Evolutionary conservation across 2,888 invertebrate species (phyloP), one percentile per base, ranked within the genome.

Genomic region (Blomia tropicalis): DNA sequence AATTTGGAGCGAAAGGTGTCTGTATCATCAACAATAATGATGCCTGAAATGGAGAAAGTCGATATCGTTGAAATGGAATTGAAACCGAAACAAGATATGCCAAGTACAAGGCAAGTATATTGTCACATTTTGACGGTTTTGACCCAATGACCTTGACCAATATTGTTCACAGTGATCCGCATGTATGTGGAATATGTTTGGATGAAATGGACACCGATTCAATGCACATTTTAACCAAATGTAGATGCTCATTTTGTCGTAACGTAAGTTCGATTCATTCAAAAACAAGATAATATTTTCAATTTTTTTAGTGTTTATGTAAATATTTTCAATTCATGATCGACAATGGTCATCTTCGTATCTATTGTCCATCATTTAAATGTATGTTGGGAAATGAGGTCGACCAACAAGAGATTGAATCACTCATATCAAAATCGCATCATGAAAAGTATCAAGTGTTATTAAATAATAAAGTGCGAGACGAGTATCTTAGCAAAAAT

Each of bases 281-380:
- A 4, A n/a, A 14, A 30, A 4, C 22, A 19, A 51, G 22, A n/a
- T 2, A n/a, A 2, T 4, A 17, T 51, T 51, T 17, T n/a, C 23
- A 56, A 3, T 56, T 54, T 54, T 54, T 19, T 19, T 14, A 56
- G 56, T 56, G 56, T 36, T 22, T 56, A 4, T 17, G 14, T 25
- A 2, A 29, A 19, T 56, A 56, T 25, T 56, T 56, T 36, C 56
- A 29, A 5, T 56, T 56, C 31, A 56, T 56, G 56, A 56, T 56
- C 56, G 56, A 56, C 29, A 56, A 56, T 56, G 56, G 56, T 23
- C 56, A 56, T 36, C 29, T 29, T 2, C 56, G 19, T 3, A 56
- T 56, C 31, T 56, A 4, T 11, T 56, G 56, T 56, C 56, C 56
- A n/a, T 56, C 56, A 22, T 36, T 19, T 36, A 31, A 36, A 36